Evolutionary conservation across 2,888 invertebrate species (phyloP).

Genomic region (Leistus spinibarbis): DNA sequence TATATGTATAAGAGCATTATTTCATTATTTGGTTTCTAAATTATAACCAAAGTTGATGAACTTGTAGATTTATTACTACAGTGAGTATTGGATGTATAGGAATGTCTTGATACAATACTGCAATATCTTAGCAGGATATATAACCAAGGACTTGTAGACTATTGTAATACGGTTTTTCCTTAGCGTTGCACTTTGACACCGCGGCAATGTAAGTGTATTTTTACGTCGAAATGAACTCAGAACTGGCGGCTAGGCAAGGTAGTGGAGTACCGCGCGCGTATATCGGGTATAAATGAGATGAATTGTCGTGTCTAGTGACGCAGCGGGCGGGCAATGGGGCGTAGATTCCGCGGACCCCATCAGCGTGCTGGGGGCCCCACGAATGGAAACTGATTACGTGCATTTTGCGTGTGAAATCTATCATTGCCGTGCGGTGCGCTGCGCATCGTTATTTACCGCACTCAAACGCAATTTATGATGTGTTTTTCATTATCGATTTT

Average conservation of each 20-base stretch:
- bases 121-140: background rate
- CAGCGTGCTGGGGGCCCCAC: background rate
- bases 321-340: constrained; percentile 1
- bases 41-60: no score
- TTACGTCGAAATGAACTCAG: background rate
- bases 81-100: no score
- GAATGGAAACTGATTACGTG: constrained; percentile 13
- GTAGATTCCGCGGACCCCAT: background rate
- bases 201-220: background rate
- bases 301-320: background rate
- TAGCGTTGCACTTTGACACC: background rate
- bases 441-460: constrained; percentile 22
- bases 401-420: constrained; percentile 37
- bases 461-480: constrained; percentile 27
- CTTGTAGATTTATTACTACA: no score
- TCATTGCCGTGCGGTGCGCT: constrained; percentile 13
- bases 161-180: background rate
- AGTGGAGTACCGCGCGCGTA: background rate
- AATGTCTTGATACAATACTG: background rate
- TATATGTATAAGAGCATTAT: no score
- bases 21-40: no score
- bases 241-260: no score
- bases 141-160: background rate
- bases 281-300: background rate
- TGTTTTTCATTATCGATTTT: constrained; percentile 38